These are phyloP conservation scores for Theonella swinhoei DNA, from an alignment of 37 sponge, comb jelly and placozoan species.

Conservation along the genomic window DNA sequence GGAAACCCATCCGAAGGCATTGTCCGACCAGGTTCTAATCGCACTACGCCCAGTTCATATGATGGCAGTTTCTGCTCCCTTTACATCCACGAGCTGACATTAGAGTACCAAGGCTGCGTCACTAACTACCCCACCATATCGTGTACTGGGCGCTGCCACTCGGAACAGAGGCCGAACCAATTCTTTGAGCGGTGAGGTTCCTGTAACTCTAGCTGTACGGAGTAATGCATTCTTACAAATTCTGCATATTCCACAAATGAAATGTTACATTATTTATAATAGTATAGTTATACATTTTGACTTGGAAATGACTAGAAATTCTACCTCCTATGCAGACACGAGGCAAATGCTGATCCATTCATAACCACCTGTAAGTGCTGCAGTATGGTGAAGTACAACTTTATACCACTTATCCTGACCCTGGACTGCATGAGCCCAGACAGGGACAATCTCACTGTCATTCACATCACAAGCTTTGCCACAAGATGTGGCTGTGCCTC, in stretches of 20 bases:
- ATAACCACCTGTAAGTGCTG: background rate
- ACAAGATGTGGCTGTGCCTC: background rate
- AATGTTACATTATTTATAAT: no score
- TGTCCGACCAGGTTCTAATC: no score
- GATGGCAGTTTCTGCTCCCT: background rate
- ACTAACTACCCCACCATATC: background rate
- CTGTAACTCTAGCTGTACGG: background rate
- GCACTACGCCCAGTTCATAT: no score
- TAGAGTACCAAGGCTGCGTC: constrained; percentile 3
- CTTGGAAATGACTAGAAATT: no score
- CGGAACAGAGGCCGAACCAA: background rate
- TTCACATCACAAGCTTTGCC: background rate
- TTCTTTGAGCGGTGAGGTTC: background rate
- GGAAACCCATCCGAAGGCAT: no score
- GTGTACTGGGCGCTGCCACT: constrained; percentile 17
- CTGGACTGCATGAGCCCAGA: background rate
- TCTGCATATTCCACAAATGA: background rate
- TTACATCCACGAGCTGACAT: background rate
- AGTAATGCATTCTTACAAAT: no score
- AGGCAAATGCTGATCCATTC: background rate
- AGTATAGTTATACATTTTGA: no score
- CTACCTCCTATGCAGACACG: background rate
- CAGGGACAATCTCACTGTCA: background rate
- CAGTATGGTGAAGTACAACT: background rate
- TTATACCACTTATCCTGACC: background rate